Percentiles rank a stretch among this genome's conserved stretches.
Evolutionary conservation across 2,888 invertebrate species (phyloP).

Genomic region (Drosophila lacicola): DNA sequence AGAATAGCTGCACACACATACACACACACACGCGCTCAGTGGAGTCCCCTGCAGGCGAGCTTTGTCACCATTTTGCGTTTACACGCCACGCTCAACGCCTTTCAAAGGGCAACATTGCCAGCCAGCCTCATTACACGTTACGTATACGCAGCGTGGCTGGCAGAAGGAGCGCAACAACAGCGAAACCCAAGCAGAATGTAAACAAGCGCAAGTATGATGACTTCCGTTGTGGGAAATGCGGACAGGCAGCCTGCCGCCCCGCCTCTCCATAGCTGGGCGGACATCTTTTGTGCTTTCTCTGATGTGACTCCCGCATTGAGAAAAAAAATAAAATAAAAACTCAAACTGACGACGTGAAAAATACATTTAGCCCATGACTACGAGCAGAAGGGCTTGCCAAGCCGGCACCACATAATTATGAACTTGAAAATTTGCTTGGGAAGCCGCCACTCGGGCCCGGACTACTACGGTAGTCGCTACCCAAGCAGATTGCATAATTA

Average conservation of each 20-base stretch:
- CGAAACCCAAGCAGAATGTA: slow-evolving; percentile 55
- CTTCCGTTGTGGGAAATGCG: slow-evolving; percentile 79
- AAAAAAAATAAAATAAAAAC: slow-evolving; percentile 35
- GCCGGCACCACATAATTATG: slow-evolving; percentile 73
- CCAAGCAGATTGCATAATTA: slow-evolving; percentile 69
- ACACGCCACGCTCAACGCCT: slow-evolving; percentile 79
- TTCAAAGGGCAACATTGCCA: slow-evolving; percentile 66
- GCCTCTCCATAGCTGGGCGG: slow-evolving; percentile 20
- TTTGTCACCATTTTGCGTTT: slow-evolving; percentile 83
- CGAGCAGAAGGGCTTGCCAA: slow-evolving; percentile 8
- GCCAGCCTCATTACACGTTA: slow-evolving; percentile 69
- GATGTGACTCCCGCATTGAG: slow-evolving; percentile 61
- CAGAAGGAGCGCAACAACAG: slow-evolving; percentile 9
- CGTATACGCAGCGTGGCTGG: slow-evolving; percentile 65
- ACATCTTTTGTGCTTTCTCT: slow-evolving; percentile 61
- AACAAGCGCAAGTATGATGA: slow-evolving; percentile 76
- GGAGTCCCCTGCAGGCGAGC: slow-evolving; percentile 75
- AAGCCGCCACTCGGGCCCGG: slow-evolving; percentile 36
- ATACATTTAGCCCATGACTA: slow-evolving; percentile 47
- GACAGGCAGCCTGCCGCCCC: slow-evolving; percentile 42
- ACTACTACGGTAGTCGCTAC: slow-evolving; percentile 30
- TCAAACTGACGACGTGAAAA: slow-evolving; percentile 43
- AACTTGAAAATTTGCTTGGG: slow-evolving; percentile 72
- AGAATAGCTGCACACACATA: slow-evolving; percentile 64
- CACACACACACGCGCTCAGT: slow-evolving; percentile 18